Percentiles rank a stretch among this genome's conserved stretches.
Conservation (phyloP, 2,888 invertebrate species). For the Drosophila fulvimacula region DNA sequence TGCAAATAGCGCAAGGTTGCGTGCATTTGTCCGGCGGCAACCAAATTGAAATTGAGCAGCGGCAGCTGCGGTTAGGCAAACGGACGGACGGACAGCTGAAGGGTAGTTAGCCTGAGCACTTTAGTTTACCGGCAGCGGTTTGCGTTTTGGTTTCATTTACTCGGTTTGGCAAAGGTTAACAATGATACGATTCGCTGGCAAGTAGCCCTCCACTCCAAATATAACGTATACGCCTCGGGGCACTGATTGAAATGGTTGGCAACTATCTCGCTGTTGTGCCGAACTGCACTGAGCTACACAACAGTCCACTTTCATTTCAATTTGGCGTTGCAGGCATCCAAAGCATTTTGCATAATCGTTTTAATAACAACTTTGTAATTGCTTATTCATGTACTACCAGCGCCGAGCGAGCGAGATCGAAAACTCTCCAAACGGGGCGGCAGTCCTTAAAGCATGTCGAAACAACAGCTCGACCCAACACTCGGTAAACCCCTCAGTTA, state of each 20-base stretch:
- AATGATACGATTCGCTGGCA: slow-evolving; percentile 8
- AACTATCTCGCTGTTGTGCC: slow-evolving; percentile 15
- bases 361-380: slow-evolving; percentile 81
- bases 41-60: slow-evolving; percentile 57
- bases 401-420: slow-evolving; percentile 34
- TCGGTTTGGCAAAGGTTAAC: slow-evolving; percentile 4
- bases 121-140: slow-evolving; percentile 41
- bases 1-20: slow-evolving; percentile 69
- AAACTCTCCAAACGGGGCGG: slow-evolving; percentile 23
- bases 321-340: slow-evolving; percentile 39
- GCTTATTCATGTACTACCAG: slow-evolving; percentile 76
- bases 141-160: slow-evolving; percentile 38
- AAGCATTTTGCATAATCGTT: slow-evolving; percentile 76
- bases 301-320: slow-evolving; percentile 60
- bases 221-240: slow-evolving; percentile 12
- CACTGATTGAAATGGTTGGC: slow-evolving; percentile 37
- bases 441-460: slow-evolving; percentile 15
- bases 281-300: slow-evolving; percentile 25
- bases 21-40: slow-evolving; percentile 39
- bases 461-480: slow-evolving; percentile 22
- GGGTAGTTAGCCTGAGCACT: slow-evolving; percentile 12
- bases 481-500: slow-evolving; percentile 33
- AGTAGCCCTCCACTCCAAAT: slow-evolving; percentile 2
- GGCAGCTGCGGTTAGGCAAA: slow-evolving; percentile 21
- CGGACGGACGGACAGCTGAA: neutral